Evolutionary conservation across 2,113 vertebrate species (phyloP).

Genomic region (Gila orcuttii): DNA sequence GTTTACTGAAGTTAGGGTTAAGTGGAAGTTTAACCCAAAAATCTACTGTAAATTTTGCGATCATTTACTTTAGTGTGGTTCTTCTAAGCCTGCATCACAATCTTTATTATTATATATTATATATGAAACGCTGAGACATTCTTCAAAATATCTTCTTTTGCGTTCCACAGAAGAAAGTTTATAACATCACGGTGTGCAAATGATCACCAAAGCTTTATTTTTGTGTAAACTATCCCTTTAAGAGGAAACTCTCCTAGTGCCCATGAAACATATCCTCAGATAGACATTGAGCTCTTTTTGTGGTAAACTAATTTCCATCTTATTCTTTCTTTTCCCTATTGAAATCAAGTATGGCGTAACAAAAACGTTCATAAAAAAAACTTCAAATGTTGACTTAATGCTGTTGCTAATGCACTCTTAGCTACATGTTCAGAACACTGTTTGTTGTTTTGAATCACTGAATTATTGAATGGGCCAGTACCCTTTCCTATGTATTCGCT

Average conservation of each 20-base stretch:
- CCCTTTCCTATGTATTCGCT: constrained; percentile 29
- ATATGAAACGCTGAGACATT: too few relatives aligned
- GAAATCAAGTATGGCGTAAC: neutral
- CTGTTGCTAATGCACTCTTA: constrained; percentile 42
- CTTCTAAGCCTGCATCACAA: neutral
- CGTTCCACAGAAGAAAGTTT: neutral
- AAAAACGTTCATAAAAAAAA: neutral
- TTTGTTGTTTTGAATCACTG: constrained; percentile 40
- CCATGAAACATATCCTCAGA: neutral
- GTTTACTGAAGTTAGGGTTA: neutral
- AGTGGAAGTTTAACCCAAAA: neutral
- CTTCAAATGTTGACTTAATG: constrained; percentile 44
- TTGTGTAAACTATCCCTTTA: neutral
- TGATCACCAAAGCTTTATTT: neutral
- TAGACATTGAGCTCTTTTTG: neutral
- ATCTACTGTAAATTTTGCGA: neutral
- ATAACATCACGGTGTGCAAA: neutral
- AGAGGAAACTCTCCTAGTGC: neutral
- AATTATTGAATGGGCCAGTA: constrained; percentile 57
- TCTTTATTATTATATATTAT: too few relatives aligned
- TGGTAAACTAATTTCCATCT: neutral
- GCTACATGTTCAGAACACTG: constrained; percentile 23
- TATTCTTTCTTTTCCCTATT: neutral
- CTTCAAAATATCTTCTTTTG: neutral
- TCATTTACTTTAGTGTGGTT: neutral